Percentiles rank a stretch among this genome's conserved stretches.
phyloP scores from a whole-genome alignment of 2,888 invertebrate species.

The Poecilus cupreus region DNA sequence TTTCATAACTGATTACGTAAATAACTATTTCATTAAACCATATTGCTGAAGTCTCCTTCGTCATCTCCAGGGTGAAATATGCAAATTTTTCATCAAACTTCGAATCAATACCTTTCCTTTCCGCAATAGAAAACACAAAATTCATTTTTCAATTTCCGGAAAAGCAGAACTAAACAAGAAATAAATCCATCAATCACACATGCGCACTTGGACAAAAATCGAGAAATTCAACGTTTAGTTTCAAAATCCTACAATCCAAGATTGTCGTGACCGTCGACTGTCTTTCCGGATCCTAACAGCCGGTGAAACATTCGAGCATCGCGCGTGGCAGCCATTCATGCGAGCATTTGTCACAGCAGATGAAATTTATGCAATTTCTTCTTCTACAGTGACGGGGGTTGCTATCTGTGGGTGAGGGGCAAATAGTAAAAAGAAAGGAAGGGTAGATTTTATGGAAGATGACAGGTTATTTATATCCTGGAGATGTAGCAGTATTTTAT shows the following conservation, averaged over 20 bases:
- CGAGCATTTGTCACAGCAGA: constrained; percentile 30
- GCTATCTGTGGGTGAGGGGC: neutral
- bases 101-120: neutral
- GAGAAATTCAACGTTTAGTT: neutral
- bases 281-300: neutral
- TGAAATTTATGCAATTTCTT: constrained; percentile 39
- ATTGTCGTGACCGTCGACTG: neutral
- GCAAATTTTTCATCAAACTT: neutral
- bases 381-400: neutral
- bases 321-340: constrained; percentile 3
- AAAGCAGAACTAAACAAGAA: neutral
- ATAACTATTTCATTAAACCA: too few species aligned
- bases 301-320: neutral
- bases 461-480: constrained; percentile 16
- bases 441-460: neutral
- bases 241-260: neutral
- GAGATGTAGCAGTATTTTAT: neutral
- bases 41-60: too few species aligned
- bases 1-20: too few species aligned
- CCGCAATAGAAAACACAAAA: neutral
- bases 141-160: constrained; percentile 23
- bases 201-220: neutral
- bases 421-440: constrained; percentile 15
- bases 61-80: too few species aligned
- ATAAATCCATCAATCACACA: neutral